Percentiles rank a stretch among this genome's conserved stretches.
Evolutionary conservation across 2,113 vertebrate species (phyloP).

Genomic region (Atlantisia rogersi): DNA sequence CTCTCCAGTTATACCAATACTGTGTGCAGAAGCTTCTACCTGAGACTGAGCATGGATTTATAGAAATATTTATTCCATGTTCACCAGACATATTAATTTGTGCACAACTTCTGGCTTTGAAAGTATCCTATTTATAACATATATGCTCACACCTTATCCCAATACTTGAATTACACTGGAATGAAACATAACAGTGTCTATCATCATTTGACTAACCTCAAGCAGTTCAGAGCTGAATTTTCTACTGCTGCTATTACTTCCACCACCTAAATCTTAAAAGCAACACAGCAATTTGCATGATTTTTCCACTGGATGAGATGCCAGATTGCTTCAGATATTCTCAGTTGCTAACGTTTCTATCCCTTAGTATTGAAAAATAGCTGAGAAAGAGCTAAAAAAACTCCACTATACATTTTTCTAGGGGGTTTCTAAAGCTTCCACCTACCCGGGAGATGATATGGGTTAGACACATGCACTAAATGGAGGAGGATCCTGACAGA

Average conservation of each 20-base stretch:
- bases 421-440: neutral
- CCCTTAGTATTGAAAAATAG: neutral
- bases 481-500: neutral
- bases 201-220: neutral
- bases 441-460: neutral
- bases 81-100: neutral
- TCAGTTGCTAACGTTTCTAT: neutral
- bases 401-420: neutral
- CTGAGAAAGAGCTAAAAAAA: neutral
- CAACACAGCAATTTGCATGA: neutral
- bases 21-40: neutral
- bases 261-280: neutral
- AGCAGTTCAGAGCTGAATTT: neutral
- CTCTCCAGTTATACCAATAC: neutral
- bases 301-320: neutral
- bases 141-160: neutral
- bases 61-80: neutral
- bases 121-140: neutral
- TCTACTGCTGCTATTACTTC: neutral
- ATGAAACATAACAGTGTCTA: neutral
- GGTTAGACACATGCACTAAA: neutral
- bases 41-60: neutral
- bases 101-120: neutral
- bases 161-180: neutral
- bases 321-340: neutral